phyloP scores from a whole-genome alignment of 2,113 vertebrate species.

The Limanda limanda region DNA sequence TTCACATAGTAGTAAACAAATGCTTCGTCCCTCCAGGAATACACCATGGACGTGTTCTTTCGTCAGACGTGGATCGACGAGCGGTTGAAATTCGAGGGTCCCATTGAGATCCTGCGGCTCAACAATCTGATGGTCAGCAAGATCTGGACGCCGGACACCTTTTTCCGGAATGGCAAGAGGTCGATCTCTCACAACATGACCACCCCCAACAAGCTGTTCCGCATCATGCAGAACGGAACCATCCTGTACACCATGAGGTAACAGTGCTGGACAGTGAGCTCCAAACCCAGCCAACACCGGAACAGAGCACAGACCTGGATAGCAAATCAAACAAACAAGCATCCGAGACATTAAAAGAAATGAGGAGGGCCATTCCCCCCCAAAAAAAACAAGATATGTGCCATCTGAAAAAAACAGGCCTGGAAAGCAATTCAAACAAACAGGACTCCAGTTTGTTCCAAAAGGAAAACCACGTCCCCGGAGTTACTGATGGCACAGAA shows the following conservation, averaged over 20 bases:
- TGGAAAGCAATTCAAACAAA: slow-evolving; percentile 70
- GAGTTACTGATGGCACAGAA: slow-evolving; percentile 35
- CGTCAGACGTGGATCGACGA: slow-evolving; percentile 87
- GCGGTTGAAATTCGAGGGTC: slow-evolving; percentile 84
- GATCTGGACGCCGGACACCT: slow-evolving; percentile 89
- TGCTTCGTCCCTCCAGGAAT: slow-evolving; percentile 75
- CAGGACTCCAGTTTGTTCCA: slow-evolving; percentile 59
- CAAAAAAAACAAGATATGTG: slow-evolving; percentile 55
- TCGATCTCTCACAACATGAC: slow-evolving; percentile 90
- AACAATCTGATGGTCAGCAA: slow-evolving; percentile 90
- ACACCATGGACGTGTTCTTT: slow-evolving; percentile 89
- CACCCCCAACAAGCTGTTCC: slow-evolving; percentile 89
- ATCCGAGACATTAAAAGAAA: slow-evolving; percentile 69
- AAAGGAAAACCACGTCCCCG: slow-evolving; percentile 22
- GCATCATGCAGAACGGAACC: slow-evolving; percentile 90
- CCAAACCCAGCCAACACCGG: slow-evolving; percentile 66
- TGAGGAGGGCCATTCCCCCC: slow-evolving; percentile 43
- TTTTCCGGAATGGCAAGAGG: slow-evolving; percentile 88
- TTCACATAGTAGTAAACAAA: slow-evolving; percentile 42
- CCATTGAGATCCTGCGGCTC: slow-evolving; percentile 86
- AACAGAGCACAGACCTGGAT: slow-evolving; percentile 73
- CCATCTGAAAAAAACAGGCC: slow-evolving; percentile 68
- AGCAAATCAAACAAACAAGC: slow-evolving; percentile 60
- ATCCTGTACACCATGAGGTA: slow-evolving; percentile 90
- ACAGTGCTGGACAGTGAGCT: slow-evolving; percentile 44